Conservation (phyloP, 2,113 vertebrate species). For the Craseonycteris thonglongyai region DNA sequence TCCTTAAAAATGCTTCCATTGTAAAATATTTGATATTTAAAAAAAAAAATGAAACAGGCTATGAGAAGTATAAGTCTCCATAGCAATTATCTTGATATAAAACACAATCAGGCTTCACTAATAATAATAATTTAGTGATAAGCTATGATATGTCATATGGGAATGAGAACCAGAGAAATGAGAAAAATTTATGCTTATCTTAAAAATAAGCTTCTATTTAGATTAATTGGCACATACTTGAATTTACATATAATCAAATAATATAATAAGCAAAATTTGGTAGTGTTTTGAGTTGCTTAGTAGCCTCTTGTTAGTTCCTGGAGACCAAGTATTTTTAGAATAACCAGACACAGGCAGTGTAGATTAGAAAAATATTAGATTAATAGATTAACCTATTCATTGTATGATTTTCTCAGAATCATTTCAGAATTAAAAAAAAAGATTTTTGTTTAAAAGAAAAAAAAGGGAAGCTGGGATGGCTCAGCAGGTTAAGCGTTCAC, state of each 20-base stretch:
- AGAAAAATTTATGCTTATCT: not conserved
- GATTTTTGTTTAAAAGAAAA: too few relatives aligned
- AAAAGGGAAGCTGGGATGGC: too few relatives aligned
- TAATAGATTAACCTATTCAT: not conserved
- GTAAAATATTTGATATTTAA: not conserved
- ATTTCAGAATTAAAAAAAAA: not conserved
- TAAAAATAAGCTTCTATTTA: constrained; percentile 14
- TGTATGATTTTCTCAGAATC: not conserved
- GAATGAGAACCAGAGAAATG: not conserved
- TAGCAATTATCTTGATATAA: not conserved
- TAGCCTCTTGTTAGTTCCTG: not conserved
- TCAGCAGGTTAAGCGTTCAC: too few relatives aligned
- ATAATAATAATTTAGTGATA: not conserved
- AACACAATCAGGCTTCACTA: not conserved
- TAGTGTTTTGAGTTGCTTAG: not conserved
- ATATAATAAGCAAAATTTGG: not conserved
- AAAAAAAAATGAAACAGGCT: not conserved
- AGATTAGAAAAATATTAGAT: not conserved
- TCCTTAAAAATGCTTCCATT: not conserved
- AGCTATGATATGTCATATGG: not conserved
- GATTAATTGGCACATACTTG: not conserved
- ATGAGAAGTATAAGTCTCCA: not conserved
- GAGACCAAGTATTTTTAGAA: not conserved
- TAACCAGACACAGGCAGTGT: not conserved
- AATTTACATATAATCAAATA: not conserved